Evolutionary conservation across 1,140 invertebrate species (phyloP), one percentile per base, ranked within the genome.

Genomic region (Drosophila funebris): DNA sequence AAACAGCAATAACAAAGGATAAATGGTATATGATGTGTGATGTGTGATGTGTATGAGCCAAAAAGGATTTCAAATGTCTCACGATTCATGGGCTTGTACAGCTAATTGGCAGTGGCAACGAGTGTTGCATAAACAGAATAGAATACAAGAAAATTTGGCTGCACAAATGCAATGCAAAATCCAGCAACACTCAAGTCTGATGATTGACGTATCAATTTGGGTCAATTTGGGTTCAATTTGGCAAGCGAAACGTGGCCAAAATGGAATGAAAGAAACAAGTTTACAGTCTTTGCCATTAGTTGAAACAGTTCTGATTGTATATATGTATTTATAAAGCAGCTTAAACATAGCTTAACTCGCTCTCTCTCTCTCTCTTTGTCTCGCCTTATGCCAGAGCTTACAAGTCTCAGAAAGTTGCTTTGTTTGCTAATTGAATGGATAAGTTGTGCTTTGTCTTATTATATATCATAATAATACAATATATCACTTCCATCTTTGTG

Each of bases 41-140:
- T n/a, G n/a, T n/a, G n/a, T n/a, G n/a, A n/a, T n/a, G n/a, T n/a
- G n/a, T n/a, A n/a, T n/a, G n/a, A n/a, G n/a, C 31, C 53, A 74
- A 44, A 76, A 66, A 57, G 56, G 53, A 66, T 58, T 73, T 61
- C 39, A 27, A 63, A 69, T 69, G 58, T 44, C 61, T 71, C 73
- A 75, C 68, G 68, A 63, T 66, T 72, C 68, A 46, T 58, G 29
- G 53, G 68, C 68, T 56, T 57, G 52, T 63, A 64, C n/a, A 27
- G 61, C 69, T 81, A 81, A 81, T 81, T 82, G 73, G 54, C 54
- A 82, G 57, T 58, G 60, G 61, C 22, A 73, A 73, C 50, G 57
- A 64, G 22, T 33, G 50, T 13, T 37, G 8, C 14, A 76, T 33
- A 54, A 52, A 66, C 37, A 18, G 16, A 36, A 16, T 0, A 37